phyloP scores from a whole-genome alignment of 1,140 invertebrate genomes.

The Radopholus similis region DNA sequence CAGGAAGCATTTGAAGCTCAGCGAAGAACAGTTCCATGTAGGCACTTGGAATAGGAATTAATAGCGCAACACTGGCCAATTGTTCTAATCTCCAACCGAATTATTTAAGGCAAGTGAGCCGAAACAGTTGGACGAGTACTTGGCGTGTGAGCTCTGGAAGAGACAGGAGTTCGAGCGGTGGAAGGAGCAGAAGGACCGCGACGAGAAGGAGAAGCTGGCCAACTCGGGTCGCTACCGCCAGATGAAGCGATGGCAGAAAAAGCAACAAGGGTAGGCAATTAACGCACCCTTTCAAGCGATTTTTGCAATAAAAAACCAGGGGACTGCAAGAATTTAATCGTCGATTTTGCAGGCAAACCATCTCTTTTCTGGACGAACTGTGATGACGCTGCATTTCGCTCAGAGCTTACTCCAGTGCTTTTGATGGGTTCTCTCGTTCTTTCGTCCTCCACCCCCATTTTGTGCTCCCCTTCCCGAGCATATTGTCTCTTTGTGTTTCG shows the following conservation, averaged over 20 bases:
- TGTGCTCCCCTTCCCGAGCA: too few relatives aligned
- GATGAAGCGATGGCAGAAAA: slow-evolving; percentile 75
- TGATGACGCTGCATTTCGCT: too few relatives aligned
- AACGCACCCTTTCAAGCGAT: not conserved
- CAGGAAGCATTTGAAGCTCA: slow-evolving; percentile 72
- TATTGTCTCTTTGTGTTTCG: too few relatives aligned
- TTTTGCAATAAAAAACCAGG: slow-evolving; percentile 72
- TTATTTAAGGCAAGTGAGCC: slow-evolving; percentile 69
- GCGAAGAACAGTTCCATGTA: slow-evolving; percentile 66
- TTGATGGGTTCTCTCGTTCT: too few relatives aligned
- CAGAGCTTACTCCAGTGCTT: too few relatives aligned
- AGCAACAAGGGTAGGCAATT: slow-evolving; percentile 66
- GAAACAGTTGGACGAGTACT: slow-evolving; percentile 71
- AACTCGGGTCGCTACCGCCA: slow-evolving; percentile 73
- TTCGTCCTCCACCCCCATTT: too few relatives aligned
- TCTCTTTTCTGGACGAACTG: slow-evolving; percentile 53
- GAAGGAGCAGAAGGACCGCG: slow-evolving; percentile 77
- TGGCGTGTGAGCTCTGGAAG: slow-evolving; percentile 75
- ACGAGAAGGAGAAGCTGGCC: slow-evolving; percentile 74
- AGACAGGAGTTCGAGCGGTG: slow-evolving; percentile 74
- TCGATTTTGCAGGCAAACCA: slow-evolving; percentile 27
- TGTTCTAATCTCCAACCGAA: not conserved
- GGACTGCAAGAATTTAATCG: slow-evolving; percentile 62
- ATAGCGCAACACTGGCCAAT: not conserved
- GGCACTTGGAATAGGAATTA: slow-evolving; percentile 34